Base-by-base conservation (phyloP, 1,140 invertebrate genomes). In the Brachionus angularis region DNA sequence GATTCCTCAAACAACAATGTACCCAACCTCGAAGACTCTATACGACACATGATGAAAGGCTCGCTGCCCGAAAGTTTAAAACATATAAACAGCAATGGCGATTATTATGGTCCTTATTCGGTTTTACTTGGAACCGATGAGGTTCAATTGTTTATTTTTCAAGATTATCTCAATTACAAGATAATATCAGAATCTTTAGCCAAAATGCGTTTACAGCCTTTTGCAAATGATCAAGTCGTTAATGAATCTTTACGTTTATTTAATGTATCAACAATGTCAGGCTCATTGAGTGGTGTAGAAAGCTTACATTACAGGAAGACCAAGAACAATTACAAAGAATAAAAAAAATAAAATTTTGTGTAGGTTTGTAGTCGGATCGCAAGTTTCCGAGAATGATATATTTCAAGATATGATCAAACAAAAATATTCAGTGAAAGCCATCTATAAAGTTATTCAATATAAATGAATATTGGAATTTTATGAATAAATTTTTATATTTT, bases 211-310 rank as follows among this genome's bases (percentile, higher is more conserved):
- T 79, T 99, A n/a, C 84, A 88, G 67, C 88, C 92, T 0, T 98
- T 98, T 81, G 95, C 90, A 2, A 89, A 86, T 0, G 92, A 96
- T 77, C 81, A 85, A 8, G 93, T 99, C 78, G 90, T 99, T 0
- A 90, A 95, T 74, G 96, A 99, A 83, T 92, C 96, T 0, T 82
- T 99, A n/a, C 83, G 96, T n/a, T 84, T 99, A 5, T 99, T 99
- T 80, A 91, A 96, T 84, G 95, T 98, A 1, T 99, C 96, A 0
- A 99, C 96, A 1, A 83, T 99, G 18, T 90, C 93, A 81, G 95
- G 96, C 23, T 89, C 86, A 77, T 84, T 99, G 50, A 86, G 91
- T 73, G 91, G 89, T 42, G 92, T 89, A 14, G 96, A 99, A 85
- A 96, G 95, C 42, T 98, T 98, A 96, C 93, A 0, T 89, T 91